Evolutionary conservation across 2,113 vertebrate species (phyloP).

Genomic region (Stegastes partitus): DNA sequence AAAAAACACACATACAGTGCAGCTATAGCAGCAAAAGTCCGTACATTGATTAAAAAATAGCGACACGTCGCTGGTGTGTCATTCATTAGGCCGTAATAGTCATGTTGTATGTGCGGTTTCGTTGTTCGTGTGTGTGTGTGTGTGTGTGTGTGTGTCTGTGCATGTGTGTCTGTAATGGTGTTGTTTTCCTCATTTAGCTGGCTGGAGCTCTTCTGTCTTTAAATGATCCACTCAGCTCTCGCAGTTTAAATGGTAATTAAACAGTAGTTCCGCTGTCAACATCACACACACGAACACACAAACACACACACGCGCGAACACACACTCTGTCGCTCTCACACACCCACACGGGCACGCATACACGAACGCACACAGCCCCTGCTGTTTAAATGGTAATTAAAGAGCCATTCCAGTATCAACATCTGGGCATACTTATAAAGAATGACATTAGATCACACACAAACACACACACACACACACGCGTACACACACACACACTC

Average conservation of each 20-base stretch:
- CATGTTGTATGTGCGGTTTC: constrained; percentile 18
- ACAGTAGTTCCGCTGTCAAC: constrained; percentile 95
- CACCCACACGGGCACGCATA: constrained; percentile 38
- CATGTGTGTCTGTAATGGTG: constrained; percentile 61
- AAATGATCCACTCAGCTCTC: constrained; percentile 97
- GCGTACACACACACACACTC: constrained; percentile 20
- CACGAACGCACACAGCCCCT: constrained; percentile 58
- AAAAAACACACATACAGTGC: constrained; percentile 80
- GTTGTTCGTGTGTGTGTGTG: constrained; percentile 27
- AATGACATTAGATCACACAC: constrained; percentile 69
- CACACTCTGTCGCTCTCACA: neutral
- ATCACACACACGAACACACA: constrained; percentile 70
- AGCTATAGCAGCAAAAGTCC: constrained; percentile 89
- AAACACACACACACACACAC: constrained; percentile 19
- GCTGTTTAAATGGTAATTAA: constrained; percentile 95
- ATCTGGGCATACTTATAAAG: constrained; percentile 97
- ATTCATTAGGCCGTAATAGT: constrained; percentile 93
- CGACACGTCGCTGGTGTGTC: constrained; percentile 90
- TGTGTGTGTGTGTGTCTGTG: constrained; percentile 27
- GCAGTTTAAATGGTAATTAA: constrained; percentile 99
- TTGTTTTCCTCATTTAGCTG: constrained; percentile 89
- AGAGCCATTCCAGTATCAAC: constrained; percentile 95
- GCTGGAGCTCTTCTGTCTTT: constrained; percentile 91
- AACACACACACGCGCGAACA: constrained; percentile 8
- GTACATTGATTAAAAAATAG: constrained; percentile 91